Base-by-base conservation (phyloP, 1,140 invertebrate genomes). In the Araneus ventricosus region DNA sequence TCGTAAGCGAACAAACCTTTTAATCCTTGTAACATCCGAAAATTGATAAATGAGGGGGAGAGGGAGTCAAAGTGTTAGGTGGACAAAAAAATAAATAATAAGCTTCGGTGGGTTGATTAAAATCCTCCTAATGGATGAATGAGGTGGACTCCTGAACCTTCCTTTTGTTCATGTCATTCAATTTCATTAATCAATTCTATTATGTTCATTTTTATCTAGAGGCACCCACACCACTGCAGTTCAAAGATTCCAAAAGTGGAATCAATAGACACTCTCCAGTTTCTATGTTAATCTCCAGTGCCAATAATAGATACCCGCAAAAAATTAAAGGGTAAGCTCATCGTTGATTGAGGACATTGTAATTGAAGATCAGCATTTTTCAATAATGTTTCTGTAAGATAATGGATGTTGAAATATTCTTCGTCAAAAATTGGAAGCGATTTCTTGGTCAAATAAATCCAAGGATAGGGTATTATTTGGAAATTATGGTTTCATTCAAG, bases 101-200 rank as follows among this genome's bases (percentile, higher is more conserved):
- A 75, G 70, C 70, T 5, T 75, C 70, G 6, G 20, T 45, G 85
- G 34, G 52, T 87, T 87, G 85, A 87, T 87, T 87, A 87, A 87
- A 87, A 87, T 39, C 85, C 57, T 30, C 59, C 22, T 63, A 87
- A 87, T 63, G 85, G 59, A 87, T 87, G 59, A 87, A 87, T 84
- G 39, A 61, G 34, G 45, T 27, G 22, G 85, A 61, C 80, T 82
- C 39, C 80, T 82, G 41, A 41, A 82, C 80, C 80, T 52, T 82
- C 41, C 79, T 39, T 82, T 82, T 82, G 79, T 82, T 45, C 41
- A 45, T 82, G 79, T 82, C 79, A 82, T 82, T 41, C 39, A 82
- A 82, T 82, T 82, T 82, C 45, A 82, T 82, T 45, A 82, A 82
- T 41, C 39, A 41, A 82, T 82, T 82, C 80, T 82, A 82, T 82